These are phyloP conservation scores for Torymus aiolomorphi DNA, from an alignment of 2,888 invertebrate species.

Conservation along the genomic window DNA sequence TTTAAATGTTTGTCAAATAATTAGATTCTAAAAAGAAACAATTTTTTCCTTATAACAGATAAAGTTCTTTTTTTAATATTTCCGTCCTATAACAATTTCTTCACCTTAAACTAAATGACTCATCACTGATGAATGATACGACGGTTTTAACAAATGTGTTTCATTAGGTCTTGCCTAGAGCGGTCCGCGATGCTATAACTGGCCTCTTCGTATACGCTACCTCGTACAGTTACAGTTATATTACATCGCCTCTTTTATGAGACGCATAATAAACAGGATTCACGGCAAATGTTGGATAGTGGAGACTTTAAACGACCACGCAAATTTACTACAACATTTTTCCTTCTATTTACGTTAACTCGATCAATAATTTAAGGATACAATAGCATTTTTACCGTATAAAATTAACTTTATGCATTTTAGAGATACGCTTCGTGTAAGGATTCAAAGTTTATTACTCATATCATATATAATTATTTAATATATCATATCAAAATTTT, in stretches of 20 bases:
- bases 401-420: too few species aligned
- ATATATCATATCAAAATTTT: too few species aligned
- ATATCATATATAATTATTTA: too few species aligned
- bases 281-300: conserved; percentile 48
- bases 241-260: conserved; percentile 55
- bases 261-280: conserved; percentile 59
- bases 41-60: too few species aligned
- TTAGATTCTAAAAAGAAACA: too few species aligned
- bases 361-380: conserved; percentile 17
- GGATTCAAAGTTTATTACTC: too few species aligned
- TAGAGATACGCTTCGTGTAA: too few species aligned
- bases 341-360: conserved; percentile 6
- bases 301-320: conserved; percentile 47
- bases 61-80: too few species aligned
- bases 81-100: background rate
- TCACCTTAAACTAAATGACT: background rate
- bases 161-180: conserved; percentile 61
- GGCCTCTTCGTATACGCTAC: conserved; percentile 42
- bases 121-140: background rate
- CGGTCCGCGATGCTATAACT: background rate
- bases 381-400: background rate
- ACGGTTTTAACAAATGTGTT: conserved; percentile 57
- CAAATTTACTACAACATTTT: conserved; percentile 23
- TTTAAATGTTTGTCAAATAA: too few species aligned
- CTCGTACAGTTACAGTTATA: conserved; percentile 60